A percentile compares a stretch with the other conserved stretches of the same genome.
Evolutionary conservation across 2,888 invertebrate species (phyloP).

Genomic region (Acleris cristana): DNA sequence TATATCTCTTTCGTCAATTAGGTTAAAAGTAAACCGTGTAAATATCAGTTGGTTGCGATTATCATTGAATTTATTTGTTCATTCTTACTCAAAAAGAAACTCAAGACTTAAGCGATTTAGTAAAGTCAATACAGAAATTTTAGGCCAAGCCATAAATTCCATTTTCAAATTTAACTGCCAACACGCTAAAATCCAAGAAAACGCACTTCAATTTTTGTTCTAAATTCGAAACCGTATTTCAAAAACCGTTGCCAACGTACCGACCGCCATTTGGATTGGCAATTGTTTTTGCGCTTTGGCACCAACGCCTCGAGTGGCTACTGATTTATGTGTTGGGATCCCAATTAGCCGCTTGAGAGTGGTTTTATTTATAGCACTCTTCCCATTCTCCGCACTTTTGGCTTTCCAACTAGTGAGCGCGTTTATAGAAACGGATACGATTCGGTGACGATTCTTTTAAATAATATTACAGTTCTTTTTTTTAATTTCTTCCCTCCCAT

Average conservation of each 20-base stretch:
- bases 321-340: constrained; percentile 78
- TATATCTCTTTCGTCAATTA: too few relatives aligned
- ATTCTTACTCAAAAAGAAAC: neutral
- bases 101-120: neutral
- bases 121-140: neutral
- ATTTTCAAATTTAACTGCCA: neutral
- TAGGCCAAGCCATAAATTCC: neutral
- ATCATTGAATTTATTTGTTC: too few relatives aligned
- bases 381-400: constrained; percentile 74
- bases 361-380: constrained; percentile 77
- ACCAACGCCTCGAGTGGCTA: constrained; percentile 60
- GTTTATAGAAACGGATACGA: constrained; percentile 42
- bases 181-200: neutral
- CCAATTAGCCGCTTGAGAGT: constrained; percentile 73
- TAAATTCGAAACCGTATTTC: constrained; percentile 44
- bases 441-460: constrained; percentile 37
- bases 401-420: constrained; percentile 41
- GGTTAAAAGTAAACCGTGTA: too few relatives aligned
- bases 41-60: too few relatives aligned
- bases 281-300: constrained; percentile 65
- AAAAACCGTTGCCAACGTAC: constrained; percentile 42
- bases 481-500: too few relatives aligned
- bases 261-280: constrained; percentile 50
- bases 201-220: constrained; percentile 15
- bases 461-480: neutral